These are phyloP conservation scores for Eueides isabella DNA, from an alignment of 1,140 invertebrate genomes.

Conservation along the genomic window DNA sequence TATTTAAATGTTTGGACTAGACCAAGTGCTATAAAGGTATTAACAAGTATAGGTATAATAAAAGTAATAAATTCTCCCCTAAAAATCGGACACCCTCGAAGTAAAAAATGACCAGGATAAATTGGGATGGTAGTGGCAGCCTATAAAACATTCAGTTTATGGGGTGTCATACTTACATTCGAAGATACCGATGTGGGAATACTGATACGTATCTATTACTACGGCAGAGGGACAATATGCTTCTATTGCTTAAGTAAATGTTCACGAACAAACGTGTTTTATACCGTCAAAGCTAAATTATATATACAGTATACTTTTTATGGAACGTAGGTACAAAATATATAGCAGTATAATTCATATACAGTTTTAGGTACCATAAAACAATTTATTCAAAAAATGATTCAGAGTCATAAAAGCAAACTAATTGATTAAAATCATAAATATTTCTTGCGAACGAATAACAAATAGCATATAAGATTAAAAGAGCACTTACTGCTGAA, in stretches of 20 bases:
- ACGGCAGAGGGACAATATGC: conserved; percentile 49
- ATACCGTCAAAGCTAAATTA: background rate
- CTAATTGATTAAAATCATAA: conserved; percentile 38
- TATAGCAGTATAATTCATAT: no score
- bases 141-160: conserved; percentile 81
- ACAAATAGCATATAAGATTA: conserved; percentile 33
- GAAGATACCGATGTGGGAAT: conserved; percentile 71
- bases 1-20: conserved; percentile 39
- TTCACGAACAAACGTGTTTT: background rate
- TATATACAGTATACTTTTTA: background rate
- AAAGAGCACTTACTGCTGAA: conserved; percentile 46
- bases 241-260: conserved; percentile 36
- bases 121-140: conserved; percentile 76
- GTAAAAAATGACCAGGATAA: conserved; percentile 81
- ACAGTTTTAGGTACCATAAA: no score
- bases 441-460: conserved; percentile 27
- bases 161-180: conserved; percentile 81
- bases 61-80: conserved; percentile 75
- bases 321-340: background rate
- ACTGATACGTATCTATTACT: conserved; percentile 63
- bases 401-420: conserved; percentile 16
- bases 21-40: conserved; percentile 49
- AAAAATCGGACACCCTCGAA: conserved; percentile 75
- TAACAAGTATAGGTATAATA: conserved; percentile 62
- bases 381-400: background rate